Evolutionary conservation across 2,888 invertebrate genomes (phyloP).

Genomic region (Encarsia formosa): DNA sequence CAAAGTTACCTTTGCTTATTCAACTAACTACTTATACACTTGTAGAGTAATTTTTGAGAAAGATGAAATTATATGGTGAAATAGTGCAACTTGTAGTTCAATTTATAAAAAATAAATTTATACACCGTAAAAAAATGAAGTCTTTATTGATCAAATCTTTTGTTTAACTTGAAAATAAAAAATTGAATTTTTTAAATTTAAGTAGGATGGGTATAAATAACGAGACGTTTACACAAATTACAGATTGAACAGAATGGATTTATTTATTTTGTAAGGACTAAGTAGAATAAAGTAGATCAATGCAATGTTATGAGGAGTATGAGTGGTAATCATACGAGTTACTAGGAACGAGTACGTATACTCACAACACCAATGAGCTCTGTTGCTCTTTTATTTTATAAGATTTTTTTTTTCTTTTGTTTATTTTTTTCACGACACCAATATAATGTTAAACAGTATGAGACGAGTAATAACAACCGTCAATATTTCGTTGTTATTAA

Average conservation of each 20-base stretch:
- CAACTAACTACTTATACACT: background rate
- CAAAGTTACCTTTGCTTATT: background rate
- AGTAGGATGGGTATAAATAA: conserved; percentile 2
- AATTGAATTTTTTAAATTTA: no score
- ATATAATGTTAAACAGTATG: conserved; percentile 49
- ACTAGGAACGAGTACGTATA: conserved; percentile 52
- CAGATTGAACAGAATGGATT: conserved; percentile 50
- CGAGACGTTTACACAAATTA: conserved; percentile 12
- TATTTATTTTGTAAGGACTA: conserved; percentile 45
- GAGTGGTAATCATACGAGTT: conserved; percentile 51
- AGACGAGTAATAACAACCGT: conserved; percentile 38
- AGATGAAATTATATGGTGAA: conserved; percentile 31
- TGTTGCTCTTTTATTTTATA: conserved; percentile 42
- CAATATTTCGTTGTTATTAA: conserved; percentile 21
- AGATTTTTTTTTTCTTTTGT: conserved; percentile 31
- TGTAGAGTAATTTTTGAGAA: no score
- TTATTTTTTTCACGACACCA: conserved; percentile 46
- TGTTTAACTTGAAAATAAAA: background rate
- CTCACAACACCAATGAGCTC: conserved; percentile 51
- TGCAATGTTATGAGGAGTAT: conserved; percentile 51
- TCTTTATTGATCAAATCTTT: background rate
- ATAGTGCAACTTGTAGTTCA: conserved; percentile 37
- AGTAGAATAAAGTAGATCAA: conserved; percentile 51
- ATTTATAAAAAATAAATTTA: no score
- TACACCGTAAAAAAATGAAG: no score